Conservation (phyloP, 1,140 invertebrate genomes). For the Bombus affinis region DNA sequence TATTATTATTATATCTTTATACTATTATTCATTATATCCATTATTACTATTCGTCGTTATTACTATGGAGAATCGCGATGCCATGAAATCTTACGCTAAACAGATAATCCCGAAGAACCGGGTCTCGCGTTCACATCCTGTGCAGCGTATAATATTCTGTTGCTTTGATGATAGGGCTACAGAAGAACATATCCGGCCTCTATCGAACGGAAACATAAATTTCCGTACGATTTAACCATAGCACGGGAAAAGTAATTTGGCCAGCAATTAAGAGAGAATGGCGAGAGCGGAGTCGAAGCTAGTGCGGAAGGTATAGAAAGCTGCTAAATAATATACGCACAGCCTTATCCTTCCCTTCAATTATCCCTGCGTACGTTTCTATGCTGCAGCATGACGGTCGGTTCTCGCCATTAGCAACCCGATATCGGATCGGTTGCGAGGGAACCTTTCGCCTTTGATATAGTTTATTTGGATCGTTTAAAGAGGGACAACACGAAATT, state of each 20-base stretch:
- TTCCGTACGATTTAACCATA: conserved; percentile 69
- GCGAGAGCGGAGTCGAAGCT: not conserved
- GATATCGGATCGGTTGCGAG: conserved; percentile 72
- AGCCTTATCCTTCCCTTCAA: conserved; percentile 74
- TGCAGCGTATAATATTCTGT: not conserved
- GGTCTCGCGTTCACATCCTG: not conserved
- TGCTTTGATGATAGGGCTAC: not conserved
- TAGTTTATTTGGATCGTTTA: conserved; percentile 56
- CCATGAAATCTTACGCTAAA: not conserved
- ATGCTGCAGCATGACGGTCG: conserved; percentile 70
- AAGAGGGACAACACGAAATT: conserved; percentile 22
- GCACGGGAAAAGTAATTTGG: conserved; percentile 72
- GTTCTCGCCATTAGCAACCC: conserved; percentile 79
- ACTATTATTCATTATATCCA: too few relatives aligned
- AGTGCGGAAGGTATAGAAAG: conserved; percentile 17
- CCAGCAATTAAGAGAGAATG: conserved; percentile 71
- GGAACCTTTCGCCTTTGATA: conserved; percentile 42
- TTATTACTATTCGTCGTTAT: too few relatives aligned
- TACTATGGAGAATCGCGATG: too few relatives aligned
- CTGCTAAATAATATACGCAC: conserved; percentile 60
- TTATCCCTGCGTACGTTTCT: conserved; percentile 78
- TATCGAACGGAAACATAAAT: conserved; percentile 70
- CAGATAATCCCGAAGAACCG: not conserved
- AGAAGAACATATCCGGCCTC: not conserved
- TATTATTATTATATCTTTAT: too few relatives aligned